Percentiles rank a stretch among this genome's conserved stretches.
Conservation (phyloP, 2,797 vertebrate genomes). For the Psittacula derbiana region DNA sequence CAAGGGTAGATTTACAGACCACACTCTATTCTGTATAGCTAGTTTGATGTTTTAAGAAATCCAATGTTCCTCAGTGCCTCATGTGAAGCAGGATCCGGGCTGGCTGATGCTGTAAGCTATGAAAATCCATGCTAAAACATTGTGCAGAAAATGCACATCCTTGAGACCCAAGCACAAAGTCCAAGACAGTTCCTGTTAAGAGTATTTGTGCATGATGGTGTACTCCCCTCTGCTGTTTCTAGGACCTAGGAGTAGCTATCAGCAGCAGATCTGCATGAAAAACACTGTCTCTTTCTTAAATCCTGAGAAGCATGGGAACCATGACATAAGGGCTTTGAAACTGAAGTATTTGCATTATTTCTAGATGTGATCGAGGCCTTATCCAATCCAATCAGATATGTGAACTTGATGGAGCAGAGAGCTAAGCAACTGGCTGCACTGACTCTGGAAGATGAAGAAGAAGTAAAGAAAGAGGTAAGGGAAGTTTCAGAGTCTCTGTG, state of each 20-base stretch:
- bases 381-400: slow-evolving; percentile 96
- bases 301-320: neutral
- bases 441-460: slow-evolving; percentile 94
- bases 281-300: neutral
- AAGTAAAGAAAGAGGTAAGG: slow-evolving; percentile 89
- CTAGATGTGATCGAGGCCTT: slow-evolving; percentile 96
- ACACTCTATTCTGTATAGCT: neutral
- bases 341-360: slow-evolving; percentile 19
- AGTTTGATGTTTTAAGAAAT: neutral
- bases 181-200: neutral
- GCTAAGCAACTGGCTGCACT: slow-evolving; percentile 93
- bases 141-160: neutral
- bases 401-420: slow-evolving; percentile 98
- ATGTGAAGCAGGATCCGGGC: neutral
- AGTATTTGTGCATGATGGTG: neutral
- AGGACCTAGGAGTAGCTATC: neutral
- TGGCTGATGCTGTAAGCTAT: neutral
- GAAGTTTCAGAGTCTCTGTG: neutral
- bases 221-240: neutral
- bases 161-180: neutral
- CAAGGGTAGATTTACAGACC: neutral
- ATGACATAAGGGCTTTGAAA: neutral
- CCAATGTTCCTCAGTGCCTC: neutral
- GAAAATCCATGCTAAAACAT: neutral
- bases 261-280: neutral